Base-by-base conservation (phyloP, 1,140 invertebrate species). In the Uloborus diversus region DNA sequence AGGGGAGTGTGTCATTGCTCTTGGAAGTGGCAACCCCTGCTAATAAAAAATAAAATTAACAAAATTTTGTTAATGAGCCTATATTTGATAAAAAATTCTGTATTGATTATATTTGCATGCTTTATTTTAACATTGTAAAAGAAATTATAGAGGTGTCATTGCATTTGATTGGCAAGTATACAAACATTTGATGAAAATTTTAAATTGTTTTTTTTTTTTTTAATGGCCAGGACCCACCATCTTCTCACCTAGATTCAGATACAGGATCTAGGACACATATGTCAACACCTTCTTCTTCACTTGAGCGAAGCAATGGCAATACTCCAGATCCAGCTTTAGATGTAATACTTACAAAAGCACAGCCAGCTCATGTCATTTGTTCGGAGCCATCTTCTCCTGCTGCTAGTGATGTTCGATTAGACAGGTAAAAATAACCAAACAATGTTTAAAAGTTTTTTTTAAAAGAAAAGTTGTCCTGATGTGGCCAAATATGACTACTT, bases 331-430 rank as follows among this genome's bases (percentile, higher is more conserved):
- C 70, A 4, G 57, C 59, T 14, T 49, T 64, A 11, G 91, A 92
- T 84, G 90, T 92, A 28, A 92, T 93, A 83, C 88, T 92, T 42
- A 93, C 91, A 5, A 90, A 90, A 86, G 92, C 92, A 3, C 88
- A 91, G 62, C 92, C 92, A 17, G 92, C 91, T 1, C 92, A 91
- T 5, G 92, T 92, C 4, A 92, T 92, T 79, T 91, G 91, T 0
- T 91, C 91, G 82, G 87, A 71, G 32, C 89, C 90, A 3, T 90
- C 90, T 3, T 91, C 91, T 7, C 90, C 91, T 9, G 88, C 90
- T 13, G 57, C 66, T 4, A 49, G 42, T 20, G 66, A 80, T 17
- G 35, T 13, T 88, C 88, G 13, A 89, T 86, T 70, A 35, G 78
- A 80, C 33, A 70, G 78, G 78, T 80, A 62, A 57, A n/a, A 20